Evolutionary conservation across 2,797 vertebrate genomes (phyloP), one percentile per base, ranked within the genome.

Genomic region (Onychomys leucogaster): DNA sequence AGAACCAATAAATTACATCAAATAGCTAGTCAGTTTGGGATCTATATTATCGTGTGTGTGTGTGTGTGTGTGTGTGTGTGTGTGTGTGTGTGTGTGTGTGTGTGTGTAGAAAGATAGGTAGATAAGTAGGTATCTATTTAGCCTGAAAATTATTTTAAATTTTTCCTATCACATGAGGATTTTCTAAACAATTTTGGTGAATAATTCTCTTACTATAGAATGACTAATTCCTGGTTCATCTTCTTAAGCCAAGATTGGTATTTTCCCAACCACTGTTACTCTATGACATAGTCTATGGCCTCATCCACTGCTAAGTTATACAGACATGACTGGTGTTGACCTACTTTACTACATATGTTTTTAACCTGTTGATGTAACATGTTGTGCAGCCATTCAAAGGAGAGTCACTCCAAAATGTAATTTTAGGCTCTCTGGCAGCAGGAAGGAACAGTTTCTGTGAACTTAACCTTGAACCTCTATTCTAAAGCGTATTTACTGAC

Each of bases 131-230:
- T 52, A 17, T 85, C 27, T 89, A 46, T 67, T 69, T 65, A 94
- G 65, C 63, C n/a, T 49, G 29, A 82, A 76, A 43, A 55, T 87
- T 1, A 19, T 76, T 76, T 23, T 69, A 71, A 92, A 69, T 73
- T 27, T 71, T 88, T 84, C 14, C 32, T 25, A 89, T 71, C 25
- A 52, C 57, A 75, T 83, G 17, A 67, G 14, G 49, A 19, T 80
- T 89, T 91, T 52, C 75, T 46, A 84, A 91, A 87, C 10, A 63
- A 81, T 65, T 78, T 77, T 81, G 89, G 32, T 83, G n/a, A 91
- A 89, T 43, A 73, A 55, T 91, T 90, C 32, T 90, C 49, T 94
- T 63, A 52, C 46, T 84, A 37, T 17, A 46, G 46, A 8, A 69
- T 91, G 7, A 25, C 78, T 61, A 65, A 87, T 9, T 71, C 23